Conservation (phyloP, 2,113 vertebrate genomes). For the Bubo blakistoni region DNA sequence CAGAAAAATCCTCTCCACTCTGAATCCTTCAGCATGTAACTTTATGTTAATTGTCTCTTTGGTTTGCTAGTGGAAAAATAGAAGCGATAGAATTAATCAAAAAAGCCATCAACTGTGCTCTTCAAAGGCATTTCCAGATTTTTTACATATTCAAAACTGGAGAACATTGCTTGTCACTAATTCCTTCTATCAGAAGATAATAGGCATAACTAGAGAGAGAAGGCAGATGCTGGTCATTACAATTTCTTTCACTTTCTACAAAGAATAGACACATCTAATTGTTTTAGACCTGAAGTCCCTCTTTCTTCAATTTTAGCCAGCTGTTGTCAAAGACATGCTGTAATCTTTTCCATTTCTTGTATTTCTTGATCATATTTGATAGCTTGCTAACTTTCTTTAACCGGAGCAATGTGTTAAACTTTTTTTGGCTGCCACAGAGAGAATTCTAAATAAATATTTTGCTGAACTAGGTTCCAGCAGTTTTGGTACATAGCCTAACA, state of each 20-base stretch:
- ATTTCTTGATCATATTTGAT: slow-evolving; percentile 60
- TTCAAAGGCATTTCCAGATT: slow-evolving; percentile 14
- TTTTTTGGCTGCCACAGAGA: slow-evolving; percentile 37
- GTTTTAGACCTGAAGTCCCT: background rate
- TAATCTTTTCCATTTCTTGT: slow-evolving; percentile 69
- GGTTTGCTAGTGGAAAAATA: background rate
- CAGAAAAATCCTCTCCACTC: background rate
- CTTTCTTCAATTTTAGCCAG: slow-evolving; percentile 12
- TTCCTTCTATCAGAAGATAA: background rate
- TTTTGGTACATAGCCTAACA: slow-evolving; percentile 38
- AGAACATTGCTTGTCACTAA: background rate
- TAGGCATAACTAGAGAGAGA: background rate
- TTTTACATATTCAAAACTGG: background rate
- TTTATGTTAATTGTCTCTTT: background rate
- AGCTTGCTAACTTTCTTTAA: slow-evolving; percentile 58
- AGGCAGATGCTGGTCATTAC: background rate
- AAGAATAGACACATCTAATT: background rate
- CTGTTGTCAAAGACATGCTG: slow-evolving; percentile 33
- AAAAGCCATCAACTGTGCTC: background rate
- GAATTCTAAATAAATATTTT: slow-evolving; percentile 46
- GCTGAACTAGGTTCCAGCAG: slow-evolving; percentile 48
- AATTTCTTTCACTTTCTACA: slow-evolving; percentile 32
- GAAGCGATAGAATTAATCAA: background rate
- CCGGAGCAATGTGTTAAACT: slow-evolving; percentile 33
- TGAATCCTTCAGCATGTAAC: background rate